These are phyloP conservation scores for Odontamblyopus rebecca DNA, from an alignment of 2,797 vertebrate genomes.

Conservation along the genomic window DNA sequence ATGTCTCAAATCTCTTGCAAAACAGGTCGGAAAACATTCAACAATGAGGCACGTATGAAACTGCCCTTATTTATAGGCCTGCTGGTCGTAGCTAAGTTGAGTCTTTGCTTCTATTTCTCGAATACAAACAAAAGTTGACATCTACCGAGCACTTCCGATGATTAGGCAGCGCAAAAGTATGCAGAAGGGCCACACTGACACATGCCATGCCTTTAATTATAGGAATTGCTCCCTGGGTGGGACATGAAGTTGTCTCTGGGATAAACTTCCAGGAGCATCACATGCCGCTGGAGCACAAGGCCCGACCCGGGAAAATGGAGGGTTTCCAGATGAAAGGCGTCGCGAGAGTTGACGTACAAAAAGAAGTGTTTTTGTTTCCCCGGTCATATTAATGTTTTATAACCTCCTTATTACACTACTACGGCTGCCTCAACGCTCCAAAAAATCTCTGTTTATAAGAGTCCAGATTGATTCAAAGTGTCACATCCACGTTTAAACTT, in stretches of 20 bases:
- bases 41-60: neutral
- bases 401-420: constrained; percentile 34
- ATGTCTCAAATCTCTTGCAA: neutral
- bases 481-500: neutral
- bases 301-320: constrained; percentile 60
- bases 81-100: neutral
- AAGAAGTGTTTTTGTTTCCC: constrained; percentile 48
- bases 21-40: neutral
- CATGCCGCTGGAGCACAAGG: constrained; percentile 44
- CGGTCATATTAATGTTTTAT: constrained; percentile 49
- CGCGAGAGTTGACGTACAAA: constrained; percentile 28
- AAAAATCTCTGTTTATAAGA: neutral
- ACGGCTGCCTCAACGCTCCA: constrained; percentile 18
- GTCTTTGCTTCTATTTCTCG: neutral
- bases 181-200: neutral
- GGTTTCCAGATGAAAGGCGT: constrained; percentile 47
- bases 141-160: neutral
- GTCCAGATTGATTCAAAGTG: neutral
- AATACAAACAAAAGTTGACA: neutral
- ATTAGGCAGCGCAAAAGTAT: neutral
- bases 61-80: neutral
- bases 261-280: constrained; percentile 56
- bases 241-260: constrained; percentile 45
- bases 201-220: constrained; percentile 43
- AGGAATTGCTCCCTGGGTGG: constrained; percentile 52